Evolutionary conservation across 2,113 vertebrate species (phyloP).

Genomic region (Rhagologus leucostigma): DNA sequence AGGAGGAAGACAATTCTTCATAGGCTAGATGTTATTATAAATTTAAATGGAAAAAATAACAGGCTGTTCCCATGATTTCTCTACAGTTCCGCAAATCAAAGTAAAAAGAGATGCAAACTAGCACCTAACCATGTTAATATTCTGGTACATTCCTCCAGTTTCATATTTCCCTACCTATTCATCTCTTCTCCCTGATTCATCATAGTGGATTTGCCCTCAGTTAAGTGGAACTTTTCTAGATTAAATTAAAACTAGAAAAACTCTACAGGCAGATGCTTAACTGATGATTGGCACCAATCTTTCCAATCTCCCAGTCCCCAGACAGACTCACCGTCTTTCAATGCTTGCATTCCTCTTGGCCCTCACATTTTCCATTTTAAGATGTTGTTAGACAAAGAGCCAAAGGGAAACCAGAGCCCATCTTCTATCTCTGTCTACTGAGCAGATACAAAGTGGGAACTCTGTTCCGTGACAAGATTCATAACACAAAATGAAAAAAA

Average conservation of each 20-base stretch:
- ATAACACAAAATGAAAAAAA: background rate
- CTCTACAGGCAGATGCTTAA: background rate
- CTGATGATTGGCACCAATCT: background rate
- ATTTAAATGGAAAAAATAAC: background rate
- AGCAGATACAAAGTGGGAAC: background rate
- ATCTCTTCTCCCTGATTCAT: background rate
- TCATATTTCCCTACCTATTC: background rate
- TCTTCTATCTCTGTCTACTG: background rate
- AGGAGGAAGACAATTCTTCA: background rate
- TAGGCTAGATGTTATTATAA: background rate
- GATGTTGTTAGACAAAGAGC: background rate
- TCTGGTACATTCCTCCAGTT: background rate
- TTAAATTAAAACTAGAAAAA: background rate
- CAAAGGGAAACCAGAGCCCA: background rate
- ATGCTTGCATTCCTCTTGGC: background rate
- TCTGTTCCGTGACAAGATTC: background rate
- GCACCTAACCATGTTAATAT: background rate
- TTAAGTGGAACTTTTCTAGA: background rate
- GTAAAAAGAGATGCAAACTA: background rate
- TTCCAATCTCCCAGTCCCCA: background rate
- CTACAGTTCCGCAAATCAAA: background rate
- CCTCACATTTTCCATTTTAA: background rate
- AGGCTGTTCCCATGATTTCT: background rate
- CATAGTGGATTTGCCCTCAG: background rate
- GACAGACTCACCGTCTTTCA: background rate